These are phyloP conservation scores for Apis laboriosa DNA, from an alignment of 1,140 invertebrate genomes.

Conservation along the genomic window DNA sequence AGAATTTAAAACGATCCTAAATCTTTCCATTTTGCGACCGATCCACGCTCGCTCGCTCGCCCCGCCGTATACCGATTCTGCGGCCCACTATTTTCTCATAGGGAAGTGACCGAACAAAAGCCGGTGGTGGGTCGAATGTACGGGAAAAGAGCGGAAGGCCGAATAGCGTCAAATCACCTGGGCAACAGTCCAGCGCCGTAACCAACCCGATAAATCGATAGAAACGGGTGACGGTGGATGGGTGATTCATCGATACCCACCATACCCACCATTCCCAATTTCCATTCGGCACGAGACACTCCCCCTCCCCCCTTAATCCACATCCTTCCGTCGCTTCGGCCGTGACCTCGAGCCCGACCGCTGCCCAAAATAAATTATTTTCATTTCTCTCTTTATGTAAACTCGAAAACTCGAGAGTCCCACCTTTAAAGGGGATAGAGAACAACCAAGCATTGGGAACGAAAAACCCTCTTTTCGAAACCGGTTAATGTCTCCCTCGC, in stretches of 20 bases:
- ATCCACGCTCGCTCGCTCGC: background rate
- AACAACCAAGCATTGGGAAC: too few species aligned
- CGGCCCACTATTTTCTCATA: slow-evolving; percentile 34
- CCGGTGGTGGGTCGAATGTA: slow-evolving; percentile 30
- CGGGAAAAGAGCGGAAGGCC: slow-evolving; percentile 22
- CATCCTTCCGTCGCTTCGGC: slow-evolving; percentile 67
- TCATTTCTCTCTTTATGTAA: slow-evolving; percentile 65
- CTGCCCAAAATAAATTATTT: slow-evolving; percentile 74
- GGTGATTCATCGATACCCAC: slow-evolving; percentile 70
- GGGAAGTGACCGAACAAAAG: slow-evolving; percentile 40
- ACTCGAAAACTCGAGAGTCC: background rate
- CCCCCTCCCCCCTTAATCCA: slow-evolving; percentile 66
- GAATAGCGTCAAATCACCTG: slow-evolving; percentile 70
- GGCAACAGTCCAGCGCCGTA: slow-evolving; percentile 68
- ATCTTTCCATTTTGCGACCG: slow-evolving; percentile 31
- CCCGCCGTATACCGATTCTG: slow-evolving; percentile 3
- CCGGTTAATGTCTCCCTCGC: too few species aligned
- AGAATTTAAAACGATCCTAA: slow-evolving; percentile 38
- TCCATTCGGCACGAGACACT: slow-evolving; percentile 70
- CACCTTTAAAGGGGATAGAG: too few species aligned
- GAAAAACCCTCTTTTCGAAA: too few species aligned
- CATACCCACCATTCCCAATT: slow-evolving; percentile 65
- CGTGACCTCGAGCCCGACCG: slow-evolving; percentile 69
- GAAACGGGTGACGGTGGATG: slow-evolving; percentile 42
- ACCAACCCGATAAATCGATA: slow-evolving; percentile 74